These are phyloP conservation scores for Nemurella pictetii DNA, from an alignment of 2,888 invertebrate genomes.

Conservation along the genomic window DNA sequence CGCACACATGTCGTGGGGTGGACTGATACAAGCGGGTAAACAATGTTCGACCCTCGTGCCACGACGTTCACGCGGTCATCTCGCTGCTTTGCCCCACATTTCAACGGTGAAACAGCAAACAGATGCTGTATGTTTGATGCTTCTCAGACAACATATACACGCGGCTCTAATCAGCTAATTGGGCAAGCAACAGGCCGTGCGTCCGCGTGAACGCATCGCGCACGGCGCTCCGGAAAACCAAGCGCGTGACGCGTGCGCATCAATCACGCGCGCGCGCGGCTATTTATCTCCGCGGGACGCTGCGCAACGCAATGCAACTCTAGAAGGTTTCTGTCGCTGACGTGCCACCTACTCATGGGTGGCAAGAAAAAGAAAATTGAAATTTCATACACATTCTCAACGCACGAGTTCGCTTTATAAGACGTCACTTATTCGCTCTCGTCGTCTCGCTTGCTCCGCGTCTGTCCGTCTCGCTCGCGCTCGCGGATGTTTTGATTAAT, in stretches of 20 bases:
- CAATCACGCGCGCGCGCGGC: not conserved
- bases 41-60: no score
- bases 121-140: not conserved
- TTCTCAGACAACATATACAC: not conserved
- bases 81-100: not conserved
- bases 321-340: constrained; percentile 6
- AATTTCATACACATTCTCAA: constrained; percentile 3
- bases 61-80: not conserved
- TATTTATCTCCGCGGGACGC: not conserved
- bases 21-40: not conserved
- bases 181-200: not conserved
- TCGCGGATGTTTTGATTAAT: constrained; percentile 13
- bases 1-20: no score
- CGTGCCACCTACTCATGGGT: not conserved
- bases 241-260: not conserved
- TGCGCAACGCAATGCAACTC: no score
- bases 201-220: not conserved
- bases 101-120: not conserved
- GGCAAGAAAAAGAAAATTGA: constrained; percentile 19
- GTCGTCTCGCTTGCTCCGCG: not conserved
- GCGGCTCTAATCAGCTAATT: constrained; percentile 19
- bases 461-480: not conserved
- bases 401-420: not conserved
- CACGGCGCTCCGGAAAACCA: not conserved
- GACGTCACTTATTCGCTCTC: constrained; percentile 6